Evolutionary conservation across 2,888 invertebrate genomes (phyloP).

Genomic region (Netelia virgata): DNA sequence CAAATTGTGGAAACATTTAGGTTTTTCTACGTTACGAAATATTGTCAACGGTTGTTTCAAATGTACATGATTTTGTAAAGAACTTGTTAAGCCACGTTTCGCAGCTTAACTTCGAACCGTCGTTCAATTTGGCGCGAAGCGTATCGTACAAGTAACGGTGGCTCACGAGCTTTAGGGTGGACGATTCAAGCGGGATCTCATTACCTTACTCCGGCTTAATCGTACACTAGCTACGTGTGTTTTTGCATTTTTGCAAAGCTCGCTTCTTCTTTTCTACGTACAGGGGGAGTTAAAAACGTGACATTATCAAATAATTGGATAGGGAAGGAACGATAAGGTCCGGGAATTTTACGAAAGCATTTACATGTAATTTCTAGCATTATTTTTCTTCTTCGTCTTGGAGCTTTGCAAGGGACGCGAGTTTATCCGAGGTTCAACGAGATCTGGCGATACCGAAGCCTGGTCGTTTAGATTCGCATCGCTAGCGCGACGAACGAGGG

Average conservation of each 20-base stretch:
- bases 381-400: background rate
- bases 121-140: background rate
- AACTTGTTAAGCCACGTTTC: too few species aligned
- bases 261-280: background rate
- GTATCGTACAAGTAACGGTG: background rate
- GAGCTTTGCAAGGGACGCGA: constrained; percentile 3
- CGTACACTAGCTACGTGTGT: constrained; percentile 19
- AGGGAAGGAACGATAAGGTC: background rate
- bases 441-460: constrained; percentile 45
- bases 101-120: too few species aligned
- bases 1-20: too few species aligned
- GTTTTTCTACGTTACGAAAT: too few species aligned
- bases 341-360: constrained; percentile 18
- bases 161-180: background rate
- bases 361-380: constrained; percentile 33
- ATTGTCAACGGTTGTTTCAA: too few species aligned
- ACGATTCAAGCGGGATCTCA: constrained; percentile 35
- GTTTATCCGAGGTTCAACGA: constrained; percentile 14
- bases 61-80: too few species aligned
- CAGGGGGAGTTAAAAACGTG: background rate
- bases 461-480: constrained; percentile 9
- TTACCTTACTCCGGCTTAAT: background rate
- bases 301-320: constrained; percentile 61
- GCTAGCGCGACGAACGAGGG: constrained; percentile 7
- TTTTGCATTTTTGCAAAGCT: background rate